A percentile compares a stretch with the other conserved stretches of the same genome.
These are phyloP conservation scores for Silurus aristotelis DNA, from an alignment of 2,797 vertebrate species.

Conservation along the genomic window DNA sequence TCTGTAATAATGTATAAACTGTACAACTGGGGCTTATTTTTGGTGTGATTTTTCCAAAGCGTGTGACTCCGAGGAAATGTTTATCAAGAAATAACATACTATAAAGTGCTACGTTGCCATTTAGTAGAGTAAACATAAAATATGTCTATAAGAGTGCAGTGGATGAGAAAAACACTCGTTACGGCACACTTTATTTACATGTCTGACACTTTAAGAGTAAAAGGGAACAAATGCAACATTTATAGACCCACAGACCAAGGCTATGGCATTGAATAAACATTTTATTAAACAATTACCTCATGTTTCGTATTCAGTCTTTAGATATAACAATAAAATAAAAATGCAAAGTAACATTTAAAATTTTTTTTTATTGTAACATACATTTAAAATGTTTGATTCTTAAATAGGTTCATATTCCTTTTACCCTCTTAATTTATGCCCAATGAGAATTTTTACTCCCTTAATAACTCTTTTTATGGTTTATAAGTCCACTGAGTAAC, in stretches of 20 bases:
- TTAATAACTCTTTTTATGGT: neutral
- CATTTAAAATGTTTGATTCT: neutral
- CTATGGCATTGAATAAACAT: neutral
- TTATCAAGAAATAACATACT: neutral
- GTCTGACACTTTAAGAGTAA: neutral
- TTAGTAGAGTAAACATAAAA: neutral
- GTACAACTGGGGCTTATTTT: too few relatives aligned
- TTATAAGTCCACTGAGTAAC: neutral
- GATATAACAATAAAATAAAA: neutral
- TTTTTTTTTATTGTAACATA: neutral
- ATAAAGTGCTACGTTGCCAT: neutral
- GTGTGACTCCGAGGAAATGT: neutral
- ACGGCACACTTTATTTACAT: neutral
- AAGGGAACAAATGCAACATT: neutral
- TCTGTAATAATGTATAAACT: constrained; percentile 25
- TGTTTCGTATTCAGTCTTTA: too few relatives aligned
- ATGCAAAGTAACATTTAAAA: too few relatives aligned
- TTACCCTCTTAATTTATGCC: neutral
- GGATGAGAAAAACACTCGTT: too few relatives aligned
- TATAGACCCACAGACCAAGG: neutral
- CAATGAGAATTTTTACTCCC: neutral
- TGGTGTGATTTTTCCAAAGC: neutral
- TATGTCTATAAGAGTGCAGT: neutral
- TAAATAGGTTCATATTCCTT: neutral
- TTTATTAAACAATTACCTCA: neutral